A percentile compares a stretch with the other conserved stretches of the same genome.
phyloP scores from a whole-genome alignment of 2,113 vertebrate species.

The Hippoglossus stenolepis region DNA sequence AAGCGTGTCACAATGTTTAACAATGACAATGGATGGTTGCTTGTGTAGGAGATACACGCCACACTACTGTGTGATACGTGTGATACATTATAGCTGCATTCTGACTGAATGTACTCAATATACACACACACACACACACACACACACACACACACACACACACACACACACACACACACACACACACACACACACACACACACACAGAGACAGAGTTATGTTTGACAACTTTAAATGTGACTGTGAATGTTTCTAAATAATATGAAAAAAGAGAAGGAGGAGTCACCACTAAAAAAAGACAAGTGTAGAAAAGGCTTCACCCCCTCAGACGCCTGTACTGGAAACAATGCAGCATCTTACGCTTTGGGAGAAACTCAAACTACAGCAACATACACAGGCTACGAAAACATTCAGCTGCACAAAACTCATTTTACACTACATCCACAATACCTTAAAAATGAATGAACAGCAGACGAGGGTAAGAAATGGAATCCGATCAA shows the following conservation, averaged over 20 bases:
- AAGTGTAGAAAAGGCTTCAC: conserved; percentile 57
- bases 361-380: conserved; percentile 67
- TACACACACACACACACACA: not conserved
- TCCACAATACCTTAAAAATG: conserved; percentile 17
- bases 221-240: conserved; percentile 51
- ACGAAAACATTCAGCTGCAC: conserved; percentile 36
- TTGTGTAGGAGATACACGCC: conserved; percentile 55
- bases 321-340: conserved; percentile 37
- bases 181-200: not conserved
- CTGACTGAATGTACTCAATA: conserved; percentile 12
- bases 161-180: too few species aligned
- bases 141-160: not conserved
- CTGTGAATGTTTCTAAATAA: conserved; percentile 65
- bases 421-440: conserved; percentile 37
- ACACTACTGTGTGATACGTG: conserved; percentile 35
- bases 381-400: conserved; percentile 26
- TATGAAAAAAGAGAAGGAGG: conserved; percentile 54
- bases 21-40: conserved; percentile 66
- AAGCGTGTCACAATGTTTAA: conserved; percentile 72
- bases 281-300: conserved; percentile 54
- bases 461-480: conserved; percentile 21
- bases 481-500: conserved; percentile 23
- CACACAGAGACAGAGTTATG: conserved; percentile 8
- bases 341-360: conserved; percentile 44
- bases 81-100: conserved; percentile 19